Evolutionary conservation across 2,797 vertebrate species (phyloP).

Genomic region (Muraenolepis orangiensis): DNA sequence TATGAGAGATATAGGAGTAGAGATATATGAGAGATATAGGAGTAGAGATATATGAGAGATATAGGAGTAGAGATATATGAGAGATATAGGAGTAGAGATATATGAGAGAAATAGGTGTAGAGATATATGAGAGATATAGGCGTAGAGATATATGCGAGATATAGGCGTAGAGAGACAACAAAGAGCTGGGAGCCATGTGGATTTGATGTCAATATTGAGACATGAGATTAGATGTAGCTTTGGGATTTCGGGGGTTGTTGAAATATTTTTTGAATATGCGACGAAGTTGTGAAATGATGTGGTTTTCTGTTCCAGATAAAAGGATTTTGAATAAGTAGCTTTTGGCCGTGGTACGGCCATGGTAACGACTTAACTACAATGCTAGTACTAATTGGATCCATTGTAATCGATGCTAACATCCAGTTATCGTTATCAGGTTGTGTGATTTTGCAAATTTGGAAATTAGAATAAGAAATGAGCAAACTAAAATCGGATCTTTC

Average conservation of each 20-base stretch:
- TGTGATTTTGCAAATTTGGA: neutral
- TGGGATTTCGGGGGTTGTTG: neutral
- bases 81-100: too few species aligned
- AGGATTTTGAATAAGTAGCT: neutral
- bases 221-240: neutral
- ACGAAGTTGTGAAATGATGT: neutral
- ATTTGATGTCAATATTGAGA: neutral
- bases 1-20: too few species aligned
- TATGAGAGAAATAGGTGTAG: too few species aligned
- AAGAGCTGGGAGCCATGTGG: slow-evolving; percentile 19
- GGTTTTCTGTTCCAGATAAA: too few species aligned
- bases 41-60: too few species aligned
- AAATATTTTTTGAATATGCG: neutral
- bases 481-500: neutral
- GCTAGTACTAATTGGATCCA: neutral
- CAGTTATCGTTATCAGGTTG: neutral
- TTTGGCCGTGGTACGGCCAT: neutral
- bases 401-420: neutral
- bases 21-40: too few species aligned
- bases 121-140: too few species aligned
- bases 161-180: too few species aligned
- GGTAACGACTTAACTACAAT: too few species aligned
- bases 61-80: too few species aligned
- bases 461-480: neutral
- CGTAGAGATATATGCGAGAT: too few species aligned